Base-by-base conservation (phyloP, 2,888 invertebrate genomes). In the Horisme vitalbata region DNA sequence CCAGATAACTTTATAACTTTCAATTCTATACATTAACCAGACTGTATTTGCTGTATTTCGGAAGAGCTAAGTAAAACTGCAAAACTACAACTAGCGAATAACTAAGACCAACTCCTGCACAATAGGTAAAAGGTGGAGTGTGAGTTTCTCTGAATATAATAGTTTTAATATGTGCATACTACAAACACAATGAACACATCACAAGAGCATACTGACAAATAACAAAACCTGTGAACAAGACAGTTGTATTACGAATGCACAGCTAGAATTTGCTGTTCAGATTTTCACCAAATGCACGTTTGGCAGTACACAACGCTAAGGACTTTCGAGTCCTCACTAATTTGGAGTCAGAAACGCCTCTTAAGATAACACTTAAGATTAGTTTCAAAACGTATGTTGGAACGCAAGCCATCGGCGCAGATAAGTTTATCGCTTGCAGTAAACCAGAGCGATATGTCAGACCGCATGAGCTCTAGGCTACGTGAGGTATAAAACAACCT, bases 401-500 rank as follows among this genome's bases (percentile, higher is more conserved):
- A 49, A 44, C 56, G 52, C 51, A 50, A 59, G 57, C 49, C 44
- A 79, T 73, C 55, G 68, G 66, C 62, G 58, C 52, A 64, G 71
- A 75, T 77, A 75, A 66, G 71, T 80, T 82, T 81, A 83, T 79
- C 75, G 74, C 63, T 63, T 54, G 71, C 72, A 73, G 77, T 84
- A 81, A 83, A 79, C 70, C 69, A 73, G 64, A 63, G 68, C 71
- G 66, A 79, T 79, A 81, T 79, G 75, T 80, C 69, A 77, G 68
- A 63, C 65, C 71, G 69, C 75, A 77, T 77, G 71, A 68, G 68
- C 71, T 79, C 74, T 73, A 71, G 73, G 73, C 75, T 75, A 72
- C 70, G 67, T 65, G 69, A 67, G 59, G 66, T 71, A 71, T 75
- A 74, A 75, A 75, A 61, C 71, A 69, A 77, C 69, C 72, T 70